Evolutionary conservation across 2,888 invertebrate genomes (phyloP), one percentile per base, ranked within the genome.

Genomic region (Drosophila acutilabella): DNA sequence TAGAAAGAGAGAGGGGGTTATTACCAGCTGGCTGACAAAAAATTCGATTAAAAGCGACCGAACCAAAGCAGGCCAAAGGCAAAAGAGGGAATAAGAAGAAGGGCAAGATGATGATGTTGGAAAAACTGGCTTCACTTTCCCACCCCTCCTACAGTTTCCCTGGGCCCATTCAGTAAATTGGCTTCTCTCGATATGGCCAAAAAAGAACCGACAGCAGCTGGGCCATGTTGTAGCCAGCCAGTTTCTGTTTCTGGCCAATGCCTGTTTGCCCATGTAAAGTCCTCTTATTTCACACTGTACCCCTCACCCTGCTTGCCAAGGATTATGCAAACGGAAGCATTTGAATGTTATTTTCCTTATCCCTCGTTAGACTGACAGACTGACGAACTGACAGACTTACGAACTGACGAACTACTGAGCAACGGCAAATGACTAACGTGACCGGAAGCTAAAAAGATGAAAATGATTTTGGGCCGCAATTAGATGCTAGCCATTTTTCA

Each of bases 391-490:
- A 47, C 52, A 53, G 57, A 60, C 68, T 72, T 18, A 36, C 38
- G 18, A 11, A 38, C 48, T 20, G 56, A 56, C 72, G 57, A 75
- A 38, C 58, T 59, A 58, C 30, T 59, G 59, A 60, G 47, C 14
- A 5, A 18, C 44, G 48, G 48, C 53, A 75, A 78, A 66, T 66
- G 75, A 71, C 81, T 72, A 81, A 81, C 81, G 70, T 75, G 75
- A 72, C 79, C 80, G 79, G 79, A 78, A 81, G 79, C 75, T 67
- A 71, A 74, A 64, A 68, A 80, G 77, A 83, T 83, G 69, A 78
- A 30, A 83, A 81, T 80, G 81, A 83, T 81, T 80, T 75, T 70
- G 82, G 66, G 52, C 68, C 67, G 68, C 83, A 81, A 81, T 81
- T 82, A 82, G 71, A 71, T 30, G 30, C 8, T 30, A 54, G 64